These are phyloP conservation scores for Melanotaenia duboulayi DNA, from an alignment of 2,113 vertebrate species.

Conservation along the genomic window DNA sequence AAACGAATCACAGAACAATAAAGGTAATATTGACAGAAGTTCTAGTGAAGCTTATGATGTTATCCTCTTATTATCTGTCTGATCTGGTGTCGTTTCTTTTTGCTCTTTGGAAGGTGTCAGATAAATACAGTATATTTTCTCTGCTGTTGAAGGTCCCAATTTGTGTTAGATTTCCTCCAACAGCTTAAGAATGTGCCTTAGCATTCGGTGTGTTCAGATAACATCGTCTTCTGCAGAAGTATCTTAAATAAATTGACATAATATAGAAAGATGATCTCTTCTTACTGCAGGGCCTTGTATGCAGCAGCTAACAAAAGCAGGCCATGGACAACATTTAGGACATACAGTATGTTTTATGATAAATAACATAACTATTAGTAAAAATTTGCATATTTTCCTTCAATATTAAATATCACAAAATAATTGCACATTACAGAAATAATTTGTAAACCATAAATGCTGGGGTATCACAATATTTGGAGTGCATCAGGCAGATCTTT, in stretches of 20 bases:
- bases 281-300: background rate
- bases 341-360: too few relatives aligned
- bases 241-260: background rate
- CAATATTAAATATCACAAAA: too few relatives aligned
- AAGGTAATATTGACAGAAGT: background rate
- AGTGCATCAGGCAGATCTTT: too few relatives aligned
- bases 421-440: too few relatives aligned
- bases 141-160: background rate
- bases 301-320: too few relatives aligned
- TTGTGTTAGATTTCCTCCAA: background rate
- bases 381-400: too few relatives aligned
- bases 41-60: background rate
- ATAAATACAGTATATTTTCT: background rate
- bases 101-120: background rate
- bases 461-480: too few relatives aligned
- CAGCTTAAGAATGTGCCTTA: background rate
- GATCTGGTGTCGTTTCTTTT: background rate
- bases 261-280: background rate
- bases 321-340: background rate
- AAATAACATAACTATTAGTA: too few relatives aligned
- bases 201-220: background rate
- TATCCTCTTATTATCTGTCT: background rate
- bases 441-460: too few relatives aligned
- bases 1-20: background rate
- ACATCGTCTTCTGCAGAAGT: too few relatives aligned